Base-by-base conservation (phyloP, 2,797 vertebrate species). In the Hoplostethus mediterraneus region DNA sequence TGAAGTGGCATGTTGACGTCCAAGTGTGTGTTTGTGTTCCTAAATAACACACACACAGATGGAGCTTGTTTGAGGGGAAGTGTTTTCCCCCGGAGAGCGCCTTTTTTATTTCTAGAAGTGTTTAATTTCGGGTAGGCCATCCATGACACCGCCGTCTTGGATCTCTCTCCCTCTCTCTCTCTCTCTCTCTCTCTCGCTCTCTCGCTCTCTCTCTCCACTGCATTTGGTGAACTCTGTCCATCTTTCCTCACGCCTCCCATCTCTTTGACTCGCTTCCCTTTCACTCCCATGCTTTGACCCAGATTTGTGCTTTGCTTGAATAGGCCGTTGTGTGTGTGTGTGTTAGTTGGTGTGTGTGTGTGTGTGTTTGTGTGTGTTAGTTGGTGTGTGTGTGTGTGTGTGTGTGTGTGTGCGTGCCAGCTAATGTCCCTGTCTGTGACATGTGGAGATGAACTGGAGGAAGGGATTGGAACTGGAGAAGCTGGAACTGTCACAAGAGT, bases 111-210 rank as follows among this genome's bases (percentile, higher is more conserved):
- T 31, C 12, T 60, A 38, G 7, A 42, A 49, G 28, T 73, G 69
- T 73, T 71, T 59, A 40, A 67, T 66, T 77, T 66, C 17, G 60
- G 62, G 11, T 49, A 11, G 45, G 42, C 53, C 31, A 44, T 52
- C 36, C 40, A 9, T 63, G 42, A 63, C 59, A 21, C 31, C 10
- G 0, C 48, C 28, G 42, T 55, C 55, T 57, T 25, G 10, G 47
- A 44, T 21, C 21, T 21, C 21, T 21, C 21, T 21, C 21, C 1
- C 21, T 1, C 21, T 21, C 21, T 21, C 21, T 21, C 21, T 21
- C 21, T 21, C 21, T 21, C 21, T 21, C 21, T 21, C 21, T 21
- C 21, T 21, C 21, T 57, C 49, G 55, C 17, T 21, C 28, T 30
- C n/a, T 42, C 38, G 25, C 45, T 13, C 48, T 30, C 14, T 42